phyloP scores from a whole-genome alignment of 2,888 invertebrate species.

The Artemia sinica region DNA sequence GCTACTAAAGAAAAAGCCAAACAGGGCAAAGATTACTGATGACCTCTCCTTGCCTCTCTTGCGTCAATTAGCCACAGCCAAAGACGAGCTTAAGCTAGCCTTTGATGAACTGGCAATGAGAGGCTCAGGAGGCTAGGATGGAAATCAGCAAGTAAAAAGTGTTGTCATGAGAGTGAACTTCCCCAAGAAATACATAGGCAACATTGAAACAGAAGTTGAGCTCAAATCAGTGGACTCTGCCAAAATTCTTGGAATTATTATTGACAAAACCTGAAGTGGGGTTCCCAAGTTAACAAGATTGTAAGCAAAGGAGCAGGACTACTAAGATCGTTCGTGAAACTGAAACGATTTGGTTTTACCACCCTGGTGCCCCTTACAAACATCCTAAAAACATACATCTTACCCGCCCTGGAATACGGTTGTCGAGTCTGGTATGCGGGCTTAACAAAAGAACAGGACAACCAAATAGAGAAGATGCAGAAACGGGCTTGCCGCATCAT shows the following conservation, averaged over 20 bases:
- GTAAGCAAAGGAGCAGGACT: constrained; percentile 7
- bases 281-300: neutral
- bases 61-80: no score
- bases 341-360: constrained; percentile 3
- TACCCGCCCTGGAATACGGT: no score
- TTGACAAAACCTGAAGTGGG: constrained; percentile 12
- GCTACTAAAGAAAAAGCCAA: constrained; percentile 6
- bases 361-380: neutral
- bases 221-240: no score
- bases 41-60: neutral
- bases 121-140: neutral
- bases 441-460: no score
- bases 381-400: no score
- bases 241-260: constrained; percentile 1
- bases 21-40: neutral
- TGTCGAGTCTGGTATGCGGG: no score
- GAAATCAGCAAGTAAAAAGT: constrained; percentile 2
- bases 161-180: neutral
- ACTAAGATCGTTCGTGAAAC: constrained; percentile 2
- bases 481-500: no score
- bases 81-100: no score
- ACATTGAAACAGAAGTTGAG: no score
- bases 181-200: constrained; percentile 5
- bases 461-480: no score
- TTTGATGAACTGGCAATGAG: constrained; percentile 1